These are phyloP conservation scores for Didymodactylos carnosus DNA, from an alignment of 2,888 invertebrate genomes.

Conservation along the genomic window DNA sequence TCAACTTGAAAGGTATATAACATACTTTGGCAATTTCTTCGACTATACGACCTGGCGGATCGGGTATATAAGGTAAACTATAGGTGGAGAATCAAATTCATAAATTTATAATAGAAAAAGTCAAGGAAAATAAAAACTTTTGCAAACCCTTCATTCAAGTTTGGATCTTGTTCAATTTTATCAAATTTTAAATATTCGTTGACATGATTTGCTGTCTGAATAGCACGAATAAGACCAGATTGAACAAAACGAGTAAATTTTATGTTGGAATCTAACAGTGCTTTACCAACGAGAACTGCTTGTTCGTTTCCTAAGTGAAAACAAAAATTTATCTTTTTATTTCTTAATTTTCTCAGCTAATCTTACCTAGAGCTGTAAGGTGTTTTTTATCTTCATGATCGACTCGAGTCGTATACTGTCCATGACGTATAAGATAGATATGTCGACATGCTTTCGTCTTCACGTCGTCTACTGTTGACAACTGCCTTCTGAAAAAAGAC, in stretches of 20 bases:
- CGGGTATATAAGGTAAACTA: not conserved
- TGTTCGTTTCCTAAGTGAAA: conserved; percentile 53
- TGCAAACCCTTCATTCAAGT: not conserved
- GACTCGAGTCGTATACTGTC: conserved; percentile 49
- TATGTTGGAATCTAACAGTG: conserved; percentile 34
- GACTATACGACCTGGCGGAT: not conserved
- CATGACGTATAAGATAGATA: conserved; percentile 72
- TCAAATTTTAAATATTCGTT: not conserved
- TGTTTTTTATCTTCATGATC: not conserved
- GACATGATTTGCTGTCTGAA: not conserved
- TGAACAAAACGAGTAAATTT: not conserved
- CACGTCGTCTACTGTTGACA: not conserved
- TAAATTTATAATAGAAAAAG: not conserved
- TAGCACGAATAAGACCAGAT: not conserved
- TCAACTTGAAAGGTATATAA: conserved; percentile 17
- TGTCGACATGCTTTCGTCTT: conserved; percentile 41
- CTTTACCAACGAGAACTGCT: conserved; percentile 60
- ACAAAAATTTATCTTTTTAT: not conserved
- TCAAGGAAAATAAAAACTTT: too few species aligned
- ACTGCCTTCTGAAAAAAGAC: not conserved
- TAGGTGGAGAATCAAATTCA: not conserved
- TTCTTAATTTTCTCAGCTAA: not conserved
- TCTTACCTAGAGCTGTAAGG: conserved; percentile 1
- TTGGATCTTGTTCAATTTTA: not conserved
- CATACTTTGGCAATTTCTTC: not conserved